Percentiles rank a stretch among this genome's conserved stretches.
Evolutionary conservation across 2,797 vertebrate genomes (phyloP).

Genomic region (Tolypeutes matacus): DNA sequence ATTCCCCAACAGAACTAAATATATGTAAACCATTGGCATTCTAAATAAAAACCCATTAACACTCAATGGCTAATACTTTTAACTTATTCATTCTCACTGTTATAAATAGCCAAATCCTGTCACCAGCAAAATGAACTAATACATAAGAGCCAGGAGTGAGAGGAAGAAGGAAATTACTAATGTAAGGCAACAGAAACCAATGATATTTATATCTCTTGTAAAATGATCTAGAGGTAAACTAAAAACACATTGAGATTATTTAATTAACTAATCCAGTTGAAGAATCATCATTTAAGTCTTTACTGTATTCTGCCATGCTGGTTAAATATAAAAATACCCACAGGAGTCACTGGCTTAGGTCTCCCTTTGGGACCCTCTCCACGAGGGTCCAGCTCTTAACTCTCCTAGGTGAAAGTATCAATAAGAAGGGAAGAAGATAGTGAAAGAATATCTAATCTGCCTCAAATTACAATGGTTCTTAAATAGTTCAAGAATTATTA

Average conservation of each 20-base stretch:
- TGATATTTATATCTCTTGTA: background rate
- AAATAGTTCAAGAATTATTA: slow-evolving; percentile 20
- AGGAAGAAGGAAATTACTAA: background rate
- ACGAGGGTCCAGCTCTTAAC: background rate
- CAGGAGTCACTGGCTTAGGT: background rate
- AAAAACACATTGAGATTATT: background rate
- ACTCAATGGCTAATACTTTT: background rate
- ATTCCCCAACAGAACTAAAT: background rate
- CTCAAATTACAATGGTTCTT: slow-evolving; percentile 39
- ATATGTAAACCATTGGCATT: background rate
- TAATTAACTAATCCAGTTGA: slow-evolving; percentile 28
- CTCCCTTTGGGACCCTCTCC: background rate
- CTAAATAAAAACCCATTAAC: background rate
- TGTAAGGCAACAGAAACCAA: background rate
- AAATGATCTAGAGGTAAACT: slow-evolving; percentile 34
- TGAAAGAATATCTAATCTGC: background rate
- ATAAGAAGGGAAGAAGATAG: background rate
- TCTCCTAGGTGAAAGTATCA: background rate
- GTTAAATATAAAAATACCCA: slow-evolving; percentile 43
- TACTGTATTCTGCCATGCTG: background rate
- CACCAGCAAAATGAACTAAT: background rate
- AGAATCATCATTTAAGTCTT: slow-evolving; percentile 29
- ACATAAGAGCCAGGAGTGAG: background rate
- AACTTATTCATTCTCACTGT: background rate
- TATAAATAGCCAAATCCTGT: background rate